Evolutionary conservation across 2,888 invertebrate species (phyloP).

Genomic region (Meteorus colon): DNA sequence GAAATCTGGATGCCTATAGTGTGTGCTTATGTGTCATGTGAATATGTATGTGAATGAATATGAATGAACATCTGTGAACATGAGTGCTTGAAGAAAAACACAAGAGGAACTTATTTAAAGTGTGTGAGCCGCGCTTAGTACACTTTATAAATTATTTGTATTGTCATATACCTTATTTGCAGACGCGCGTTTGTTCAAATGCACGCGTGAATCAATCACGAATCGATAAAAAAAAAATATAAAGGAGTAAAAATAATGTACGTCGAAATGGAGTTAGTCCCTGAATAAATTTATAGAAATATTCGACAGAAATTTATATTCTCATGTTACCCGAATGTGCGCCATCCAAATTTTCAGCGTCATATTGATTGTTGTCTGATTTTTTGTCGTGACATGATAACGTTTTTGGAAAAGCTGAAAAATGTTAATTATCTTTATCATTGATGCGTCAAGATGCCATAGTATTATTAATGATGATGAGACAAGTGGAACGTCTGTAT

Average conservation of each 20-base stretch:
- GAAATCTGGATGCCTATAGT: background rate
- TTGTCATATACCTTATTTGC: constrained; percentile 27
- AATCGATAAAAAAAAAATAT: constrained; percentile 5
- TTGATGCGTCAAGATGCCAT: background rate
- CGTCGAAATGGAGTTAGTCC: background rate
- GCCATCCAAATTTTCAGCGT: background rate
- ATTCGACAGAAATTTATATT: constrained; percentile 25
- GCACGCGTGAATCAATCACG: constrained; percentile 22
- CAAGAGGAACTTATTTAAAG: constrained; percentile 25
- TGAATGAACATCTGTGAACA: constrained; percentile 32
- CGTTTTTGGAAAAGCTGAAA: background rate
- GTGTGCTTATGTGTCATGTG: background rate
- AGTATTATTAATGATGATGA: background rate
- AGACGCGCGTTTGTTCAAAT: background rate
- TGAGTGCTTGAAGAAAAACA: constrained; percentile 40
- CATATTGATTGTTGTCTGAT: background rate
- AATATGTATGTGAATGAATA: constrained; percentile 34
- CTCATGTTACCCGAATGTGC: background rate
- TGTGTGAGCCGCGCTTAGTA: constrained; percentile 23
- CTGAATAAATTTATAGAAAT: constrained; percentile 20
- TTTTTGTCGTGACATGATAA: background rate
- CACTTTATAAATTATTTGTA: constrained; percentile 44
- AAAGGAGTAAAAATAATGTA: background rate
- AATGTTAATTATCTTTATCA: constrained; percentile 3
- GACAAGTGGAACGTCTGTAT: background rate